A percentile compares a stretch with the other conserved stretches of the same genome.
phyloP scores from a whole-genome alignment of 1,140 invertebrate species.

The Drosophila watanabei region DNA sequence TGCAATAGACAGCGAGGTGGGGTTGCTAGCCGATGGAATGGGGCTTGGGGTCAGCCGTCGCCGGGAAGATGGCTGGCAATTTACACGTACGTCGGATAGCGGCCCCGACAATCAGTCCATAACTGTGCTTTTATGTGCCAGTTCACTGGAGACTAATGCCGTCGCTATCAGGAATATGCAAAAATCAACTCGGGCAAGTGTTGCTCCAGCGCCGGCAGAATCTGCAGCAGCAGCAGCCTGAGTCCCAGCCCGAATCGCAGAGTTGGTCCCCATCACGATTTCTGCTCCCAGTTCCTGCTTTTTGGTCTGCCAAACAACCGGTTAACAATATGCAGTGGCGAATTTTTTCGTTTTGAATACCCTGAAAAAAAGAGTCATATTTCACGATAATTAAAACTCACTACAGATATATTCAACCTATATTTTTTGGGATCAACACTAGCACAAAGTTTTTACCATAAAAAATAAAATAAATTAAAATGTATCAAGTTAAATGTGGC shows the following conservation, averaged over 20 bases:
- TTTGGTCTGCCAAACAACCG: constrained; percentile 54
- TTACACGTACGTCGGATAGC: constrained; percentile 56
- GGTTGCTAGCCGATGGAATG: neutral
- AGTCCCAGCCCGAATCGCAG: neutral
- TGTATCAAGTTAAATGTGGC: neutral
- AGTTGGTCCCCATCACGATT: constrained; percentile 14
- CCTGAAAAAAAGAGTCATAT: constrained; percentile 12
- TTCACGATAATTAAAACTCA: neutral
- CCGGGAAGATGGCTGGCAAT: constrained; percentile 39
- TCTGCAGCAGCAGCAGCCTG: neutral
- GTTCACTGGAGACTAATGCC: constrained; percentile 81
- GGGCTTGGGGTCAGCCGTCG: constrained; percentile 2
- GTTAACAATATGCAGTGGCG: constrained; percentile 64
- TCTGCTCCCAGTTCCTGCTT: constrained; percentile 13
- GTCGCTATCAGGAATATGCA: constrained; percentile 74
- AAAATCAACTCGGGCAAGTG: constrained; percentile 76
- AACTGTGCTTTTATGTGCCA: constrained; percentile 79
- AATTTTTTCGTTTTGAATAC: constrained; percentile 36
- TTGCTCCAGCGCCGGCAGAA: constrained; percentile 24
- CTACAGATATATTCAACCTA: neutral
- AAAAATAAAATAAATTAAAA: neutral
- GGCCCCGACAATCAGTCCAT: constrained; percentile 77
- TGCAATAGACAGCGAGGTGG: constrained; percentile 17
- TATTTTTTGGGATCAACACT: neutral
- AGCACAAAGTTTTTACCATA: no score